Base-by-base conservation (phyloP, 2,797 vertebrate species). In the Pangasius djambal region DNA sequence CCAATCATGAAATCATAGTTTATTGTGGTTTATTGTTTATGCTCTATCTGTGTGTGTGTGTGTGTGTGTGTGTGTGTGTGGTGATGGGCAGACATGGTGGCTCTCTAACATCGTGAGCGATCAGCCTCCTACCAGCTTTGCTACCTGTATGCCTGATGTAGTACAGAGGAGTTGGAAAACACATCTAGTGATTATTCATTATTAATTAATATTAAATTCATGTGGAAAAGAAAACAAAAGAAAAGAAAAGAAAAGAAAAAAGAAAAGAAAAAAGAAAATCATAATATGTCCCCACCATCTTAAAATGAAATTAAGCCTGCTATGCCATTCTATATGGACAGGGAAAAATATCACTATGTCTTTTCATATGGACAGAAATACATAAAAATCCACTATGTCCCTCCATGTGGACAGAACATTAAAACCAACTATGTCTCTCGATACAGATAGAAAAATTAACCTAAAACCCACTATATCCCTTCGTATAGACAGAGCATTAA, bases 51-150 rank as follows among this genome's bases (percentile, higher is more conserved):
- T 25, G 37, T 74, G 70, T 74, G 25, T 78, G 75, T 31, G 74
- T 77, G 25, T 77, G 74, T 28, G 22, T 48, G 72, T 25, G 57
- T 84, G 50, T 75, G 88, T 61, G 77, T 69, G 82, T 86, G 77
- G 65, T 86, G 61, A 61, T 67, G 86, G 65, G 87, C 86, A 87
- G 83, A 44, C 34, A 65, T 37, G 40, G 86, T 52, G 61, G 57
- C 85, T 86, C 85, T 86, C 61, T 31, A 87, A 82, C 70, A 31
- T 89, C 85, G 86, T 89, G 89, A 87, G 79, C 34, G 81, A 63
- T 48, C 65, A 88, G 40, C 87, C 89, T 89, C 88, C 89, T 75
- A 88, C 86, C 70, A 83, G 69, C 82, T 59, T 37, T 57, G 7
- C 34, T 70, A 87, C 61, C 83, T 87, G 28, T 37, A 52, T 16